Evolutionary conservation across 2,797 vertebrate species (phyloP).

Genomic region (Myioborus miniatus): DNA sequence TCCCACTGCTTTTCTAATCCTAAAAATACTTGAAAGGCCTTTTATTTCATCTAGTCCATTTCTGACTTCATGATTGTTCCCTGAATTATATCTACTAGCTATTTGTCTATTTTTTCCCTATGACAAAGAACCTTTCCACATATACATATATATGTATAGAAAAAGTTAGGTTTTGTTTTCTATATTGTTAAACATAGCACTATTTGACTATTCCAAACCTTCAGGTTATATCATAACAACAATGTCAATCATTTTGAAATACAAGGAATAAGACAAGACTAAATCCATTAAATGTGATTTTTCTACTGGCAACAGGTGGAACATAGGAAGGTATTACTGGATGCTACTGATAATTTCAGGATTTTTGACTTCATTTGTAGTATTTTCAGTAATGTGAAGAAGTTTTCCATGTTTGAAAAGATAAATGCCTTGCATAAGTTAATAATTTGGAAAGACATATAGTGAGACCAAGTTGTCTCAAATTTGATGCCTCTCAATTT

Average conservation of each 20-base stretch:
- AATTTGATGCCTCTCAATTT: neutral
- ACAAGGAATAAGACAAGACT: neutral
- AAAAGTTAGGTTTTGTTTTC: neutral
- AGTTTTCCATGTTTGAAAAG: neutral
- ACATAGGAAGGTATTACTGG: neutral
- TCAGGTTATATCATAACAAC: neutral
- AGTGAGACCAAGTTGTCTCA: neutral
- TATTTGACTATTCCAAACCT: neutral
- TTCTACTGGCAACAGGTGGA: neutral
- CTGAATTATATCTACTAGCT: neutral
- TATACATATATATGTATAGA: neutral
- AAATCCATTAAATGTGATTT: neutral
- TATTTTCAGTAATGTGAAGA: neutral
- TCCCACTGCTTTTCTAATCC: neutral
- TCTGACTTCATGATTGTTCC: neutral
- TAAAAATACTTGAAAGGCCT: neutral
- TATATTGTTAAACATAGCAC: neutral
- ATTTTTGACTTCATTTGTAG: neutral
- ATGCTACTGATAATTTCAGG: neutral
- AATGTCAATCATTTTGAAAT: neutral
- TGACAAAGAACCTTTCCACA: neutral
- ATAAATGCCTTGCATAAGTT: neutral
- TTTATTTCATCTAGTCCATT: neutral
- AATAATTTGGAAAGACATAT: neutral
- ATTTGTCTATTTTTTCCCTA: neutral